phyloP scores from a whole-genome alignment of 2,797 vertebrate species.

The Scyliorhinus canicula region DNA sequence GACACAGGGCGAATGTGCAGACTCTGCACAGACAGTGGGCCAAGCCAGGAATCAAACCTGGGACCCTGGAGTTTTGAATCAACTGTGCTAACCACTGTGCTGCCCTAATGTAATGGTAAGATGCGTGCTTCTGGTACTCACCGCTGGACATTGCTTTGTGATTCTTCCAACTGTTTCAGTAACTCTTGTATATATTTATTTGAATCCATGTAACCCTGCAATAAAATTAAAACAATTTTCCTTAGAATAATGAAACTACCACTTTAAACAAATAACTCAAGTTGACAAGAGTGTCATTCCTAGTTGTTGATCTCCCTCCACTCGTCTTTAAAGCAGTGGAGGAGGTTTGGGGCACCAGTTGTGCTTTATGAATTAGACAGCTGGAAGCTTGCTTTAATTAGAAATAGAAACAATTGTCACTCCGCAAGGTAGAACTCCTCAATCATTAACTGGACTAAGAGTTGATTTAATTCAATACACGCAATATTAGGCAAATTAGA shows the following conservation, averaged over 20 bases:
- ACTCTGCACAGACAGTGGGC: no score
- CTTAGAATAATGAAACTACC: constrained; percentile 38
- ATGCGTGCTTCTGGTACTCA: constrained; percentile 51
- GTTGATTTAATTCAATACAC: neutral
- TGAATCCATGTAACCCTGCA: constrained; percentile 79
- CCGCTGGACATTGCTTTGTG: constrained; percentile 74
- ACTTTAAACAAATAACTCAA: neutral
- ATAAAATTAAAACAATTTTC: constrained; percentile 40
- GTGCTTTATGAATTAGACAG: neutral
- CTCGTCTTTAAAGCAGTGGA: neutral
- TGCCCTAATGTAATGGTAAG: neutral
- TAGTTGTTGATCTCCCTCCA: no score
- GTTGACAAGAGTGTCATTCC: neutral
- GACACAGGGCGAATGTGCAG: no score
- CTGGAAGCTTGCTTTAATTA: neutral
- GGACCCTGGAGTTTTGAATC: no score
- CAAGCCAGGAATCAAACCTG: no score
- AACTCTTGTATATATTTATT: constrained; percentile 79
- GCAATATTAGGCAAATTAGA: neutral
- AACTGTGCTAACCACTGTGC: no score
- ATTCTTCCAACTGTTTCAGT: constrained; percentile 76
- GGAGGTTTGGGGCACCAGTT: neutral
- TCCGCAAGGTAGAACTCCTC: neutral
- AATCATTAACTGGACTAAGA: neutral
- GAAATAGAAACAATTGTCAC: neutral